A percentile compares a stretch with the other conserved stretches of the same genome.
phyloP scores from a whole-genome alignment of 2,113 vertebrate species.

The Cettia cetti region DNA sequence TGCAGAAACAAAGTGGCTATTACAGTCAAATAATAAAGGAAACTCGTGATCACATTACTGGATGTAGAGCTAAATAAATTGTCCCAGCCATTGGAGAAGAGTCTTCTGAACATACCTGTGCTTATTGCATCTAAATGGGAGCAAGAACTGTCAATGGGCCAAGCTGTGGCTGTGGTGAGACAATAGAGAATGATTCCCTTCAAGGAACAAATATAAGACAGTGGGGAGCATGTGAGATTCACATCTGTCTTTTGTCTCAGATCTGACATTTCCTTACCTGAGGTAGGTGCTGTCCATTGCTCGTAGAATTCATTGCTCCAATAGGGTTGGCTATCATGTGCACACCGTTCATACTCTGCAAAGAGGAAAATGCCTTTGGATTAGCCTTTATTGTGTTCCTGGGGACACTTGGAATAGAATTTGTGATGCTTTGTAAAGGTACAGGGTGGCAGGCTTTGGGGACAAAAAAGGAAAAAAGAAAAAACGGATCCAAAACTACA shows the following conservation, averaged over 20 bases:
- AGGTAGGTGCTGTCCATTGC: constrained; percentile 77
- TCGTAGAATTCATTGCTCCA: constrained; percentile 58
- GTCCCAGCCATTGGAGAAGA: neutral
- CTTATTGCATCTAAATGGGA: neutral
- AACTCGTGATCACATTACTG: neutral
- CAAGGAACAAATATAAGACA: neutral
- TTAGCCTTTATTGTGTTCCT: neutral
- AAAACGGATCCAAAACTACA: neutral
- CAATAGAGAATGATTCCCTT: neutral
- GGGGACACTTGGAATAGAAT: neutral
- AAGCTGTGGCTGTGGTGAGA: neutral
- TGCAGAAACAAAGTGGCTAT: neutral
- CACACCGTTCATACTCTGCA: constrained; percentile 79
- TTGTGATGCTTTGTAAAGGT: neutral
- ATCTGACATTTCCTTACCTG: constrained; percentile 72
- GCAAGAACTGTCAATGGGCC: neutral
- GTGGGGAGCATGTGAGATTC: neutral
- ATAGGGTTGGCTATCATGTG: constrained; percentile 64
- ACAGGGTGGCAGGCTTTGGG: neutral
- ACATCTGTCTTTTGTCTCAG: neutral
- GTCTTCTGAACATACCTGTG: neutral
- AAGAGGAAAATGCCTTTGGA: neutral
- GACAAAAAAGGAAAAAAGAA: neutral
- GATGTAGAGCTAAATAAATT: neutral
- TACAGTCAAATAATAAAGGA: neutral